These are phyloP conservation scores for Drosophila sucinea DNA, from an alignment of 1,140 invertebrate species.

Conservation along the genomic window DNA sequence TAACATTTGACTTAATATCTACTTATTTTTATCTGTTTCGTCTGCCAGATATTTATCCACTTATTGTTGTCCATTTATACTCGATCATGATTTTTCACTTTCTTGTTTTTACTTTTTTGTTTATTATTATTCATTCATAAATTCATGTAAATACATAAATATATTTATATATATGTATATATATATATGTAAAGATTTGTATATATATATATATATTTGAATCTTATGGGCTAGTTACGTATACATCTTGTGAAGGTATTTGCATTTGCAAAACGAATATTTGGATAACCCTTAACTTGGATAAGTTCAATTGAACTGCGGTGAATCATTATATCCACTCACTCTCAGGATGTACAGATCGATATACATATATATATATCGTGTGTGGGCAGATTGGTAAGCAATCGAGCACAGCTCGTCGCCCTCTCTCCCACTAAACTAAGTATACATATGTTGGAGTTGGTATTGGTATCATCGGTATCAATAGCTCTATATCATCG, in stretches of 20 bases:
- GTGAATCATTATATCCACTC: constrained; percentile 5
- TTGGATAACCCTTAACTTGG: constrained; percentile 52
- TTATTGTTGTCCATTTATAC: constrained; percentile 72
- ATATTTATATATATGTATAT: constrained; percentile 44
- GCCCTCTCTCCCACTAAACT: constrained; percentile 45
- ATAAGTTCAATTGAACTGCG: constrained; percentile 56
- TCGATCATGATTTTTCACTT: constrained; percentile 32
- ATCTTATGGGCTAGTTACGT: constrained; percentile 80
- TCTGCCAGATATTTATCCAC: constrained; percentile 50
- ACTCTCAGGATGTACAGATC: constrained; percentile 2
- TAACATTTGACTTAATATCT: constrained; percentile 78
- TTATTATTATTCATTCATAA: constrained; percentile 46
- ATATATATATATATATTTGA: constrained; percentile 51
- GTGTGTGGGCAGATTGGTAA: constrained; percentile 2
- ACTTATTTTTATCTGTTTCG: constrained; percentile 53
- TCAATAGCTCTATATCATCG: constrained; percentile 12
- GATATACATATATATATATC: constrained; percentile 3
- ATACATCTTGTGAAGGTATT: constrained; percentile 79
- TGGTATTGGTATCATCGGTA: constrained; percentile 49
- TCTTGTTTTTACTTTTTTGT: neutral
- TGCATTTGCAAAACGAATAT: constrained; percentile 21
- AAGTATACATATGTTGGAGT: constrained; percentile 33
- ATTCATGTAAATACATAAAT: constrained; percentile 61
- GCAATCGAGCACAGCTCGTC: constrained; percentile 62
- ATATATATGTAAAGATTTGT: constrained; percentile 1